These are phyloP conservation scores for Bathynomus jamesi DNA, from an alignment of 1,140 invertebrate genomes.

Conservation along the genomic window DNA sequence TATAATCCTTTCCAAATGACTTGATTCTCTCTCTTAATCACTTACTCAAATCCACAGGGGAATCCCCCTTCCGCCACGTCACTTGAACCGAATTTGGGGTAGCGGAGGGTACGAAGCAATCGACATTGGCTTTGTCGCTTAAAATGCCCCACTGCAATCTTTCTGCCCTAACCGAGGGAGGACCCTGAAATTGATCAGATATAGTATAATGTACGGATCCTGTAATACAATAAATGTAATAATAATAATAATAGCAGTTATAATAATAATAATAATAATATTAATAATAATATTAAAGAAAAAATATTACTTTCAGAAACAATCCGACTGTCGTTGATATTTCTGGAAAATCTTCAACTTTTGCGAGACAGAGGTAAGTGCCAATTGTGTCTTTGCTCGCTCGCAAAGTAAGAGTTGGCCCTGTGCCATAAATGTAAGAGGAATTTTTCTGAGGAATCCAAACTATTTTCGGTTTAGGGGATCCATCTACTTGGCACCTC, in stretches of 20 bases:
- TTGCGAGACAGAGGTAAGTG: conserved; percentile 77
- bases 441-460: conserved; percentile 41
- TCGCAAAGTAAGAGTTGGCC: conserved; percentile 39
- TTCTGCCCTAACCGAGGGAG: conserved; percentile 70
- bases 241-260: no score
- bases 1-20: no score
- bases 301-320: conserved; percentile 45
- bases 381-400: conserved; percentile 69
- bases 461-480: conserved; percentile 45
- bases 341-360: conserved; percentile 65
- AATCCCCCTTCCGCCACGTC: conserved; percentile 31
- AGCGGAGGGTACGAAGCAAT: conserved; percentile 80
- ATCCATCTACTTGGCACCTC: conserved; percentile 46
- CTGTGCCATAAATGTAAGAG: conserved; percentile 26
- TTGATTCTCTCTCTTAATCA: no score
- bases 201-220: neutral
- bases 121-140: conserved; percentile 72
- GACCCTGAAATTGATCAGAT: conserved; percentile 43
- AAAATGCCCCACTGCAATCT: conserved; percentile 73
- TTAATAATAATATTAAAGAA: no score
- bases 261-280: neutral
- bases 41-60: conserved; percentile 29
- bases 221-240: no score
- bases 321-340: conserved; percentile 45
- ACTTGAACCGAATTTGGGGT: conserved; percentile 56